Percentiles rank a stretch among this genome's conserved stretches.
Evolutionary conservation across 2,888 invertebrate genomes (phyloP).

Genomic region (Agrotis exclamationis): DNA sequence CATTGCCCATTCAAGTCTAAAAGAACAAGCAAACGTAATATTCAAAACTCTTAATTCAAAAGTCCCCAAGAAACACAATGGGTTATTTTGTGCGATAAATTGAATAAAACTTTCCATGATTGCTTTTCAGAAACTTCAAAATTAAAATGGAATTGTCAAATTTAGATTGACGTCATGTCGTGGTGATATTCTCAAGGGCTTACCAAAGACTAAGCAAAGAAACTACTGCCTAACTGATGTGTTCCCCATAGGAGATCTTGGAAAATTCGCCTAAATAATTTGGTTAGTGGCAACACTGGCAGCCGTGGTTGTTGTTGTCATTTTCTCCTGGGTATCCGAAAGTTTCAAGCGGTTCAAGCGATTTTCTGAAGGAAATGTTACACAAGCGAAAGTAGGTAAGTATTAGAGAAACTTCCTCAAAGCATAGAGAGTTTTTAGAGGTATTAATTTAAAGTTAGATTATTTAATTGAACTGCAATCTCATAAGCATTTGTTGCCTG

Average conservation of each 20-base stretch:
- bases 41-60: not conserved
- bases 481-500: too few relatives aligned
- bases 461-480: too few relatives aligned
- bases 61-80: too few relatives aligned
- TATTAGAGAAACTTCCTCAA: too few relatives aligned
- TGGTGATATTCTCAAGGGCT: not conserved
- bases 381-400: too few relatives aligned
- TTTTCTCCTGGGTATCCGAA: not conserved
- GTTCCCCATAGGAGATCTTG: not conserved
- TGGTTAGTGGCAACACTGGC: too few relatives aligned
- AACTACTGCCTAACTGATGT: not conserved
- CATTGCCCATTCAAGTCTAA: not conserved
- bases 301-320: too few relatives aligned
- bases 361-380: too few relatives aligned
- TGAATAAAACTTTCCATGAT: not conserved
- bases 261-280: not conserved
- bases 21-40: not conserved
- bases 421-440: too few relatives aligned
- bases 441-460: too few relatives aligned
- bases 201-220: not conserved
- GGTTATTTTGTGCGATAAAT: not conserved
- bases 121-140: not conserved
- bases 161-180: not conserved
- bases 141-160: not conserved
- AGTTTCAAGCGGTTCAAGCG: too few relatives aligned